Evolutionary conservation across 1,140 invertebrate genomes (phyloP).

Genomic region (Hirudo medicinalis): DNA sequence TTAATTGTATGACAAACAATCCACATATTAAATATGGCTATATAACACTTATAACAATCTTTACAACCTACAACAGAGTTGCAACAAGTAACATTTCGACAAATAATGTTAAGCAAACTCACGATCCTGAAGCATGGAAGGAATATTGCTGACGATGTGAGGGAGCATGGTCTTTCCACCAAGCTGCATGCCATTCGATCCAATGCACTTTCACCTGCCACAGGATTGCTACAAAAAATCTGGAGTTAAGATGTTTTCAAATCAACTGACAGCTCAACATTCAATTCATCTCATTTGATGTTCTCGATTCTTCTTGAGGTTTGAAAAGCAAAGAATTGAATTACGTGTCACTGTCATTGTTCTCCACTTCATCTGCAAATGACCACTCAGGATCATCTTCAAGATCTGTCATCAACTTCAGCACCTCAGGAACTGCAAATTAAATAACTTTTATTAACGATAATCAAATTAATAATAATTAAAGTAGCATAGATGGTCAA

Average conservation of each 20-base stretch:
- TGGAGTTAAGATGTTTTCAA: not conserved
- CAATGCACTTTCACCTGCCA: conserved; percentile 86
- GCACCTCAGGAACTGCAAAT: conserved; percentile 55
- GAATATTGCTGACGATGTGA: conserved; percentile 68
- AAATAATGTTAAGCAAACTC: conserved; percentile 48
- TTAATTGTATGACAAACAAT: conserved; percentile 20
- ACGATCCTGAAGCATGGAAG: conserved; percentile 67
- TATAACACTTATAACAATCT: no score
- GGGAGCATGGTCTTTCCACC: conserved; percentile 89
- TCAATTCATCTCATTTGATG: not conserved
- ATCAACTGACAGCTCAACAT: not conserved
- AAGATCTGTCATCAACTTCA: conserved; percentile 92
- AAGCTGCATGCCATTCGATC: conserved; percentile 77
- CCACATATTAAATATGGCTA: no score
- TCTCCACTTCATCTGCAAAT: conserved; percentile 45
- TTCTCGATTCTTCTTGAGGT: conserved; percentile 22
- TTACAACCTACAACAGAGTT: no score
- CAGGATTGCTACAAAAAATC: conserved; percentile 57
- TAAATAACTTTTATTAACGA: not conserved
- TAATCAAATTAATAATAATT: not conserved
- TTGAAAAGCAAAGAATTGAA: conserved; percentile 1
- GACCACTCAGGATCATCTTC: conserved; percentile 83
- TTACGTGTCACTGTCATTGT: conserved; percentile 68
- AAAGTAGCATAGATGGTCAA: not conserved
- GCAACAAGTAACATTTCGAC: not conserved